phyloP scores from a whole-genome alignment of 2,888 invertebrate genomes.

The Diploptera punctata region DNA sequence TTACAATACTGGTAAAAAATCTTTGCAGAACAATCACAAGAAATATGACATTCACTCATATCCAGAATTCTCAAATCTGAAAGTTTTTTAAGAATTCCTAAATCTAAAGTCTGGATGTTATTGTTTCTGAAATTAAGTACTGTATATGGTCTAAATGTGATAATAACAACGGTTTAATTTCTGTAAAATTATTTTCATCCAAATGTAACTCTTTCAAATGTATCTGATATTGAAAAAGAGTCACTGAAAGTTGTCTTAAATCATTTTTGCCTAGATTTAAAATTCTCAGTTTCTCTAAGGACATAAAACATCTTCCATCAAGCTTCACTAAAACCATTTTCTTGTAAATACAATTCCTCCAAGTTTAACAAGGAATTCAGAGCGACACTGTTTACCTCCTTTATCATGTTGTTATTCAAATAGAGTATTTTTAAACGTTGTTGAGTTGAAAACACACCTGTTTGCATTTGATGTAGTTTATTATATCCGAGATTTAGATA shows the following conservation, averaged over 20 bases:
- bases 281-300: neutral
- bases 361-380: neutral
- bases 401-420: neutral
- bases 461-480: neutral
- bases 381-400: neutral
- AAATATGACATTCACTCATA: neutral
- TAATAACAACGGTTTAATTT: neutral
- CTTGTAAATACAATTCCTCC: neutral
- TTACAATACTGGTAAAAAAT: neutral
- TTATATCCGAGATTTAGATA: neutral
- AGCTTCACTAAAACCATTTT: neutral
- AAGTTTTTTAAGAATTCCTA: neutral
- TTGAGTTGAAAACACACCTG: neutral
- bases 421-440: neutral
- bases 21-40: neutral
- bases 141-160: too few relatives aligned
- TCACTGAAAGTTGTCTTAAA: neutral
- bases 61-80: neutral
- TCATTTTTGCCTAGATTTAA: neutral
- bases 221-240: neutral
- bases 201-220: neutral
- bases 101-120: neutral
- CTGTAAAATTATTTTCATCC: neutral
- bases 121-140: neutral
- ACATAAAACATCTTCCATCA: neutral